A percentile compares a stretch with the other conserved stretches of the same genome.
These are phyloP conservation scores for Phalangium opilio DNA, from an alignment of 2,888 invertebrate species.

Conservation along the genomic window DNA sequence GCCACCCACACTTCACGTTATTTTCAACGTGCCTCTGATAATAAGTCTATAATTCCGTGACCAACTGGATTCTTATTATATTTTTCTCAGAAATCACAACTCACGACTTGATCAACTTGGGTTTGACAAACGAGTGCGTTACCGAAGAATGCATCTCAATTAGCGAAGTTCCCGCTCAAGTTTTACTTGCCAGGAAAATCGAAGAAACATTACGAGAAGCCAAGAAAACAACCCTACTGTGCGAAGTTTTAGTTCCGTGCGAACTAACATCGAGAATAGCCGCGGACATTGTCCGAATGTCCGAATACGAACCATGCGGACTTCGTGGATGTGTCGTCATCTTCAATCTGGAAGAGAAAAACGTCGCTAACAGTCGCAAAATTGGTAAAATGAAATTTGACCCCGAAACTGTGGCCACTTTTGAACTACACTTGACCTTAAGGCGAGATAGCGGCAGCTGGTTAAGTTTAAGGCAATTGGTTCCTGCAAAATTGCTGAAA, in stretches of 20 bases:
- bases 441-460: slow-evolving; percentile 73
- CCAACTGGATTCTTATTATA: too few relatives aligned
- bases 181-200: slow-evolving; percentile 48
- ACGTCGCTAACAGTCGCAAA: slow-evolving; percentile 41
- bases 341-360: slow-evolving; percentile 60
- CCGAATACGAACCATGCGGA: slow-evolving; percentile 79
- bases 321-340: slow-evolving; percentile 67
- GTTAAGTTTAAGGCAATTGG: slow-evolving; percentile 73
- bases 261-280: slow-evolving; percentile 64
- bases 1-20: too few relatives aligned
- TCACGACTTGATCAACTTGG: too few relatives aligned
- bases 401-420: slow-evolving; percentile 71
- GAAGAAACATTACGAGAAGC: slow-evolving; percentile 64
- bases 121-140: too few relatives aligned
- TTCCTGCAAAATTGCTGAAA: slow-evolving; percentile 41
- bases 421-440: slow-evolving; percentile 73
- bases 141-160: too few relatives aligned
- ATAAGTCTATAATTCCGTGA: too few relatives aligned
- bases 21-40: too few relatives aligned
- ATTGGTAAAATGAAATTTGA: slow-evolving; percentile 68
- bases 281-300: slow-evolving; percentile 59
- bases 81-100: too few relatives aligned
- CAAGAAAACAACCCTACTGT: slow-evolving; percentile 60
- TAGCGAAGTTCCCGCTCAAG: too few relatives aligned
- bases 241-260: slow-evolving; percentile 69